Percentiles rank a stretch among this genome's conserved stretches.
phyloP scores from a whole-genome alignment of 2,797 vertebrate genomes.

The Sebastes taczanowskii region DNA sequence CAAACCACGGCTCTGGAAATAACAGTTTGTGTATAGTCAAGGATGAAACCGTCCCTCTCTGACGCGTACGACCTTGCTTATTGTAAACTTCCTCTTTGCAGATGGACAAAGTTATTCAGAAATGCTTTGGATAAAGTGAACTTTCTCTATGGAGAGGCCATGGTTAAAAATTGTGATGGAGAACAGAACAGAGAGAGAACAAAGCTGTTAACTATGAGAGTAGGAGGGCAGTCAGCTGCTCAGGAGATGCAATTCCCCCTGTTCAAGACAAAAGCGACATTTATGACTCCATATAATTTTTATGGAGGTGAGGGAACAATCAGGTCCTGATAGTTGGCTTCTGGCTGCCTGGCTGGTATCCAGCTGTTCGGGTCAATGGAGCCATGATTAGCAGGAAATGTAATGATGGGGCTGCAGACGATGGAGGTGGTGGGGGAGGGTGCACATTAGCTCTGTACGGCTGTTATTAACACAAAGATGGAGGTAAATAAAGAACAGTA shows the following conservation, averaged over 20 bases:
- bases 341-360: constrained; percentile 10
- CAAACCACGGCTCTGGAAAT: neutral
- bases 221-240: neutral
- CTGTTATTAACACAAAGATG: neutral
- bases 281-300: constrained; percentile 16
- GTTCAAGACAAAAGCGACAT: neutral
- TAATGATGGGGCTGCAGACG: constrained; percentile 2
- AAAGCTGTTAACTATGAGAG: neutral
- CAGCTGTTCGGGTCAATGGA: constrained; percentile 33
- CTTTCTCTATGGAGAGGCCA: neutral
- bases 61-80: neutral
- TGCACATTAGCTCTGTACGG: neutral
- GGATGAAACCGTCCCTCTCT: neutral
- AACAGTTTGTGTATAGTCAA: neutral
- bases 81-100: neutral
- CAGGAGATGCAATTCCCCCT: neutral
- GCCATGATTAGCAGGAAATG: constrained; percentile 31
- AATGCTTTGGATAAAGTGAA: neutral
- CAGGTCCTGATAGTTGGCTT: constrained; percentile 26
- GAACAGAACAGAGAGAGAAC: neutral
- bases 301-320: constrained; percentile 28
- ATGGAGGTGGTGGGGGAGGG: neutral
- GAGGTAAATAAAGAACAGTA: neutral
- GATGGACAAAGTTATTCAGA: neutral
- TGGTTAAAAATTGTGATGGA: neutral